A percentile compares a stretch with the other conserved stretches of the same genome.
phyloP scores from a whole-genome alignment of 2,888 invertebrate species.

The Tanypteryx hageni region DNA sequence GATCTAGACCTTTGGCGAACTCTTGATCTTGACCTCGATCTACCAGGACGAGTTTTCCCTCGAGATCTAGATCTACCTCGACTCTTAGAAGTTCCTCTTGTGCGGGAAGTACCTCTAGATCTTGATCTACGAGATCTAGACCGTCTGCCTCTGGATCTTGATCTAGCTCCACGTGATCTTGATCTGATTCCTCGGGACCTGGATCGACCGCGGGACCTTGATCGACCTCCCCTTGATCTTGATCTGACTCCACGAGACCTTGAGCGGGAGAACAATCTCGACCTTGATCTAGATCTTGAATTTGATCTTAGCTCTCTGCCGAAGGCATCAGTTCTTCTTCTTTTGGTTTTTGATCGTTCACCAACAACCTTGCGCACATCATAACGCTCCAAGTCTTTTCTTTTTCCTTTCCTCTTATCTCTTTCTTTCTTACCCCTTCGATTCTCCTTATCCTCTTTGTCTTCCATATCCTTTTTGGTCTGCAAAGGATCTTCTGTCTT shows the following conservation, averaged over 20 bases:
- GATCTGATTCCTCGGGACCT: constrained; percentile 73
- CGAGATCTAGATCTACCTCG: constrained; percentile 71
- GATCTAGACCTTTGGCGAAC: constrained; percentile 72
- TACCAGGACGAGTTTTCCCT: constrained; percentile 72
- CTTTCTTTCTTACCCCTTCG: constrained; percentile 60
- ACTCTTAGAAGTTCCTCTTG: constrained; percentile 71
- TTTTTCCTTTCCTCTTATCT: constrained; percentile 78
- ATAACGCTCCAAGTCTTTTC: constrained; percentile 89
- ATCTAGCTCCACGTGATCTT: constrained; percentile 71
- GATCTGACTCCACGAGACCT: constrained; percentile 72
- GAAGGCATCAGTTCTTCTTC: constrained; percentile 85
- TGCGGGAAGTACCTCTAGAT: constrained; percentile 73
- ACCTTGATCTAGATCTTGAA: constrained; percentile 68
- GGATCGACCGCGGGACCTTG: constrained; percentile 70
- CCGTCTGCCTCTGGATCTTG: constrained; percentile 70
- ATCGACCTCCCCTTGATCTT: constrained; percentile 71
- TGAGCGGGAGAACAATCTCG: constrained; percentile 72
- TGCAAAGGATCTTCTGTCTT: constrained; percentile 73
- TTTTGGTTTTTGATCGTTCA: constrained; percentile 77
- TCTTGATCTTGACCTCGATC: constrained; percentile 73
- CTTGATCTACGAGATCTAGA: constrained; percentile 70
- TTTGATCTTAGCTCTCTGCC: constrained; percentile 81
- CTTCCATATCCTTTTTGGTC: constrained; percentile 71
- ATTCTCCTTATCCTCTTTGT: constrained; percentile 64
- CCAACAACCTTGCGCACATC: constrained; percentile 88